Percentiles rank a stretch among this genome's conserved stretches.
These are phyloP conservation scores for Melanostigma gelatinosum DNA, from an alignment of 2,113 vertebrate species.

Conservation along the genomic window DNA sequence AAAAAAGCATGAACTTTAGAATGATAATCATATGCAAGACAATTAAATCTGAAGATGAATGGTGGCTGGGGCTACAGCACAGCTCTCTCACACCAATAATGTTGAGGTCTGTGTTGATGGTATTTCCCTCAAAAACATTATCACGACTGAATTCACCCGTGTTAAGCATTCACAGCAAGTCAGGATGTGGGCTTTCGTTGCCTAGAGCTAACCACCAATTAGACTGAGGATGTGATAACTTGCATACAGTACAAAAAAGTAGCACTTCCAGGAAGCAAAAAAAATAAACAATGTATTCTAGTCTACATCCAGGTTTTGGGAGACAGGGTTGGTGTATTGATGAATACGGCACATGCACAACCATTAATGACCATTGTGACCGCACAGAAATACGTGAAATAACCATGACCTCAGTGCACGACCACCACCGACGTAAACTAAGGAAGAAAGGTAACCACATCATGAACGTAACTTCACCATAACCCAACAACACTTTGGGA, in stretches of 20 bases:
- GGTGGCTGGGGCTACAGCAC: neutral
- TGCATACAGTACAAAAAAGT: neutral
- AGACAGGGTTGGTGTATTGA: neutral
- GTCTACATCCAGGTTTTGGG: neutral
- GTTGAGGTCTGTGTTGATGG: neutral
- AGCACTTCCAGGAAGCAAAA: constrained; percentile 16
- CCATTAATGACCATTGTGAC: neutral
- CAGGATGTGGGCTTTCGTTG: constrained; percentile 4
- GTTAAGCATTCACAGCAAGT: neutral
- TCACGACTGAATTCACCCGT: neutral
- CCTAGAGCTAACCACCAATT: constrained; percentile 1
- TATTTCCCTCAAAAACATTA: neutral
- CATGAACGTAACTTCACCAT: no score
- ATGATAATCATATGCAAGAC: neutral
- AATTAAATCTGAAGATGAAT: constrained; percentile 1
- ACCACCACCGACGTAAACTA: no score
- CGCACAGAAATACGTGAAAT: no score
- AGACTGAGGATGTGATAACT: neutral
- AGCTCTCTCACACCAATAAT: neutral
- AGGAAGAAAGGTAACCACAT: no score
- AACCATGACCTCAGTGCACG: no score
- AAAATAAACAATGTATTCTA: neutral
- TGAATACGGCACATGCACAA: neutral
- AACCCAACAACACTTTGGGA: no score
- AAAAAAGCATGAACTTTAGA: neutral